Conservation (phyloP, 2,113 vertebrate species). For the Phrynosoma blainvillii region DNA sequence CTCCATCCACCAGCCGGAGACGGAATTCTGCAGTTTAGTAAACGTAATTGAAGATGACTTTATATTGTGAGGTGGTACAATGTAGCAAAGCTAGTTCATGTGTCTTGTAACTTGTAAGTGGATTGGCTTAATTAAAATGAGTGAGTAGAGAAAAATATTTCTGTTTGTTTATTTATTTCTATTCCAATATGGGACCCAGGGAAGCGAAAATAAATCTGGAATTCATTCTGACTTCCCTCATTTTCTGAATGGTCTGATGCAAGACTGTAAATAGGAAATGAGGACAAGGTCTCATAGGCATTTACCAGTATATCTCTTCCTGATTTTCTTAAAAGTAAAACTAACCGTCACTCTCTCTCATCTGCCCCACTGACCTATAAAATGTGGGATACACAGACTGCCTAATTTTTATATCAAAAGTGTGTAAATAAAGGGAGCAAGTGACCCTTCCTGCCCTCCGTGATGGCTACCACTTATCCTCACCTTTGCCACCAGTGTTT, state of each 20-base stretch:
- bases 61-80: neutral
- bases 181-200: too few relatives aligned
- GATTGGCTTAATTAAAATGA: conserved; percentile 26
- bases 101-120: too few relatives aligned
- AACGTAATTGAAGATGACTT: neutral
- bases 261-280: neutral
- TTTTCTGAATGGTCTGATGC: neutral
- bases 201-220: neutral
- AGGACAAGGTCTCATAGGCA: neutral
- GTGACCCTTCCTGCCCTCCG: too few relatives aligned
- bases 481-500: too few relatives aligned
- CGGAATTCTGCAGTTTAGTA: conserved; percentile 53
- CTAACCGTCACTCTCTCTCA: neutral
- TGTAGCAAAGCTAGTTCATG: too few relatives aligned
- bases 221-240: neutral
- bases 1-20: conserved; percentile 86
- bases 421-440: too few relatives aligned
- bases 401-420: neutral
- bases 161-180: too few relatives aligned
- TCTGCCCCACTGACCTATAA: neutral
- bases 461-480: too few relatives aligned
- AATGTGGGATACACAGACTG: neutral
- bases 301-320: neutral
- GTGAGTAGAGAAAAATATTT: neutral
- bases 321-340: neutral